Percentiles rank a stretch among this genome's conserved stretches.
Conservation (phyloP, 1,140 invertebrate genomes). For the Yoshiicerus persimilis region DNA sequence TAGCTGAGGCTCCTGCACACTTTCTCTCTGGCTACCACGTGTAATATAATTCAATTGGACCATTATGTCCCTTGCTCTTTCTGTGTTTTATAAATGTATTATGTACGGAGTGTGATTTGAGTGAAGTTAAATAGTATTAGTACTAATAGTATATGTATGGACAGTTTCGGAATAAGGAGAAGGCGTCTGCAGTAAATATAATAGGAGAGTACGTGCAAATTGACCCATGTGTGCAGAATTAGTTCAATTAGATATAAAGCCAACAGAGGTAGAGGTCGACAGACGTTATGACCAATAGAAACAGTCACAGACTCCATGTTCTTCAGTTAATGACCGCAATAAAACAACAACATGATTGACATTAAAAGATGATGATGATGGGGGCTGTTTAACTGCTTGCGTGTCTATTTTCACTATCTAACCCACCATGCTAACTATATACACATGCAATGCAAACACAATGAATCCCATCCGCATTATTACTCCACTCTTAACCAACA, state of each 20-base stretch:
- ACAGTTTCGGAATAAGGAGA: not conserved
- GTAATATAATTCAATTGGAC: not conserved
- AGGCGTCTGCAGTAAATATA: not conserved
- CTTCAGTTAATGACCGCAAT: conserved; percentile 9
- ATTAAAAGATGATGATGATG: conserved; percentile 27
- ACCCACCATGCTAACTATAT: not conserved
- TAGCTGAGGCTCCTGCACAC: not conserved
- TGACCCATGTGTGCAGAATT: conserved; percentile 17
- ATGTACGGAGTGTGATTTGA: not conserved
- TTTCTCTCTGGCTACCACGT: not conserved
- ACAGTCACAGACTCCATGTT: not conserved
- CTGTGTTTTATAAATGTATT: not conserved
- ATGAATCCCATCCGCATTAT: not conserved
- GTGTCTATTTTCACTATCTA: not conserved
- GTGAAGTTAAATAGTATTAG: not conserved
- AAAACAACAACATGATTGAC: conserved; percentile 29
- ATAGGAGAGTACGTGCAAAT: conserved; percentile 13
- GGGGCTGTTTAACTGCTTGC: not conserved
- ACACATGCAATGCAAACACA: not conserved
- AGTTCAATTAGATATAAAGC: conserved; percentile 23
- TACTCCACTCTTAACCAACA: not conserved
- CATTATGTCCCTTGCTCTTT: not conserved
- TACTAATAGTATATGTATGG: not conserved
- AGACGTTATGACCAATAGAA: not conserved
- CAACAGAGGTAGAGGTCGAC: not conserved